Evolutionary conservation across 2,888 invertebrate species (phyloP).

Genomic region (Eurytoma californica): DNA sequence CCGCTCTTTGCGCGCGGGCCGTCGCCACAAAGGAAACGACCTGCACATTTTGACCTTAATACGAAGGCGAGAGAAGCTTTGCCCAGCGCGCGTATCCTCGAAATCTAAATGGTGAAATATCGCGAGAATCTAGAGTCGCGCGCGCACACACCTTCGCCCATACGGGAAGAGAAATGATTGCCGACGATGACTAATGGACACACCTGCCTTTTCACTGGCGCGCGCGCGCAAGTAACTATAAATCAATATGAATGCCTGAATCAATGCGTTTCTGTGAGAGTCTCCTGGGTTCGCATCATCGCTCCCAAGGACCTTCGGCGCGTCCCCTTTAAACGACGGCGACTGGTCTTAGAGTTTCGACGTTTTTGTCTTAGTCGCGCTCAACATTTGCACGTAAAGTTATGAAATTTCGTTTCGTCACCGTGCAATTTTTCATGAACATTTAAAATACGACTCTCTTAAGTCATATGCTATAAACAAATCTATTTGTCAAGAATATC

Average conservation of each 20-base stretch:
- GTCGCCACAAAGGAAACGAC: constrained; percentile 45
- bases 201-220: constrained; percentile 24
- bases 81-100: constrained; percentile 1
- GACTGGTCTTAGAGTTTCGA: not conserved
- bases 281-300: constrained; percentile 12
- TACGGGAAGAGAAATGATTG: constrained; percentile 34
- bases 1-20: constrained; percentile 1
- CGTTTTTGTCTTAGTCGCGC: constrained; percentile 5
- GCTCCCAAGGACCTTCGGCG: constrained; percentile 11
- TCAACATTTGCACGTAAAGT: no score
- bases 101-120: constrained; percentile 42
- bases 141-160: constrained; percentile 2
- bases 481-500: no score
- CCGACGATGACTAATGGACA: constrained; percentile 55
- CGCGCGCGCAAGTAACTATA: constrained; percentile 15
- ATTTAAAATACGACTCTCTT: no score
- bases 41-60: constrained; percentile 51
- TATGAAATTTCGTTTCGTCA: not conserved
- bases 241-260: constrained; percentile 50
- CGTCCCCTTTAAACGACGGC: not conserved
- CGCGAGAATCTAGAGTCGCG: constrained; percentile 36
- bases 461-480: no score
- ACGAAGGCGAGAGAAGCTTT: constrained; percentile 10
- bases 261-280: constrained; percentile 35
- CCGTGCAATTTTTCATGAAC: not conserved